Evolutionary conservation across 1,140 invertebrate genomes (phyloP), one percentile per base, ranked within the genome.

Genomic region (Zeugodacus cucurbitae): DNA sequence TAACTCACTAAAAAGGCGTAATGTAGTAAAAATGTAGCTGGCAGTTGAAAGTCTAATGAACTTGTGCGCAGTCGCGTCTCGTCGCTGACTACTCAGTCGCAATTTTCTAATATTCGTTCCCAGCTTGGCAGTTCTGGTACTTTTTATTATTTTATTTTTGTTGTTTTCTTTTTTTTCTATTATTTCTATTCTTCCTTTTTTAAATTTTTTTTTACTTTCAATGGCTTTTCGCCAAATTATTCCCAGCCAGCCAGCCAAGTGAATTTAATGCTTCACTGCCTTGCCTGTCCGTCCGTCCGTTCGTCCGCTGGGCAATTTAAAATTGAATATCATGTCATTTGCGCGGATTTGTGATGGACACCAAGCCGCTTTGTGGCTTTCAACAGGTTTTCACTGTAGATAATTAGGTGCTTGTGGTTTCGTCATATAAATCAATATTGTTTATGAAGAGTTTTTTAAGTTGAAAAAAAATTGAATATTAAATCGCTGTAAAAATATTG

Each of bases 271-370:
- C 41, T 82, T 26, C 58, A n/a, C n/a, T 70, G 64, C 64, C 26
- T 29, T 70, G 64, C 64, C 26, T 29, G 26, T 2, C 5, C 20
- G 48, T 54, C 48, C 14, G 14, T 11, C 48, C 20, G 48, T 26
- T 8, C 44, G 41, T 22, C 34, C 7, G 11, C 41, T 48, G 26
- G 37, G 37, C n/a, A 34, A 44, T 54, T 82, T 48, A 82, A 54
- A 44, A 48, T 82, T 82, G 37, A 82, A 48, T 48, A 82, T 48
- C 74, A 82, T 82, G 20, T 82, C 74, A 82, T 82, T 82, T 82
- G 41, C 8, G n/a, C 22, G 22, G 74, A 44, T 44, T 44, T 82
- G 41, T 48, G 20, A 48, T 82, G 37, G 26, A 82, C 10, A 48
- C 41, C 37, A 48, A 82, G 22, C 41, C 8, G 17, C 3, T 20